Evolutionary conservation across 2,888 invertebrate genomes (phyloP).

Genomic region (Ashinkailepas kermadecensis): DNA sequence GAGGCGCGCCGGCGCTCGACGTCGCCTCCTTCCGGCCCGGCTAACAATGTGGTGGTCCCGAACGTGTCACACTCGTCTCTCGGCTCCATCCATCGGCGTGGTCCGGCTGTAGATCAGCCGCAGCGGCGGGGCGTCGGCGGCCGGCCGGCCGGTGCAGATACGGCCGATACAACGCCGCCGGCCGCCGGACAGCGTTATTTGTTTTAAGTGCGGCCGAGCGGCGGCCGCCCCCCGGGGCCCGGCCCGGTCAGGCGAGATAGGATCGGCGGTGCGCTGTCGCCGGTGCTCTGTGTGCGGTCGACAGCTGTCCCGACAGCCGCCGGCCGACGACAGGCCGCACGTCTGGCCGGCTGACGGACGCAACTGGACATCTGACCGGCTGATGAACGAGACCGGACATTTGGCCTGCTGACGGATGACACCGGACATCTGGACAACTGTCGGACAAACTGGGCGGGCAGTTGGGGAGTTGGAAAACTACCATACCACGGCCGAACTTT

Average conservation of each 20-base stretch:
- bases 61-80: background rate
- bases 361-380: too few species aligned
- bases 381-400: background rate
- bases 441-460: too few species aligned
- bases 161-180: background rate
- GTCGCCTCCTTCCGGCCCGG: background rate
- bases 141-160: background rate
- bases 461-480: too few species aligned
- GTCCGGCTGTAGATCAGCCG: background rate
- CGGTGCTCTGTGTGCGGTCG: background rate
- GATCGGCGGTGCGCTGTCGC: background rate
- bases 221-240: background rate
- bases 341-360: background rate
- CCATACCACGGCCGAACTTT: too few species aligned
- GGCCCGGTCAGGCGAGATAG: background rate
- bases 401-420: background rate
- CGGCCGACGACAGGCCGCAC: background rate
- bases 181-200: constrained; percentile 1
- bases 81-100: background rate
- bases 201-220: background rate
- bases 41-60: background rate
- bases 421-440: background rate
- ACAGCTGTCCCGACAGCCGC: background rate
- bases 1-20: background rate
- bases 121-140: background rate